Evolutionary conservation across 2,888 invertebrate genomes (phyloP).

Genomic region (Stenodera caucasica): DNA sequence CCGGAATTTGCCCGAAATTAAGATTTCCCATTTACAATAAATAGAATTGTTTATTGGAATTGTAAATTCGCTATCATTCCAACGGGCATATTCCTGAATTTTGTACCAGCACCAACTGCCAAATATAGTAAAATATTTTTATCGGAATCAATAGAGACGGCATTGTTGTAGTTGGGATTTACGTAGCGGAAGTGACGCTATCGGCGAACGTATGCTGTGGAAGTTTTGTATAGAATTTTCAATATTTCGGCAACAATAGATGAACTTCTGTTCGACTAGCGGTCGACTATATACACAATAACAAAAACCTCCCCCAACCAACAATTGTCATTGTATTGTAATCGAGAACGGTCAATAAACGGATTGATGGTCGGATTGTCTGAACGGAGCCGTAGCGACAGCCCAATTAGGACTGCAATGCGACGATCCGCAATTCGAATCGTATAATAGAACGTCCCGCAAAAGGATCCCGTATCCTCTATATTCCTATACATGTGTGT

Average conservation of each 20-base stretch:
- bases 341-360: not conserved
- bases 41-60: not conserved
- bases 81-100: too few relatives aligned
- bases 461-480: not conserved
- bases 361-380: not conserved
- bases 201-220: not conserved
- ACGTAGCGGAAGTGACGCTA: not conserved
- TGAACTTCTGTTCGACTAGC: not conserved
- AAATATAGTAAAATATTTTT: not conserved
- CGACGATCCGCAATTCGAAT: not conserved
- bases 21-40: not conserved
- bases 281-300: not conserved
- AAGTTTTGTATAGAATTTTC: slow-evolving; percentile 4
- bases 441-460: not conserved
- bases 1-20: not conserved
- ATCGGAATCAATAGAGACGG: not conserved
- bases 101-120: not conserved
- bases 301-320: not conserved
- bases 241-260: not conserved
- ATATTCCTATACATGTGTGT: not conserved
- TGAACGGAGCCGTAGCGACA: not conserved
- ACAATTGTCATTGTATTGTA: not conserved
- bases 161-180: not conserved
- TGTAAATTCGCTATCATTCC: too few relatives aligned
- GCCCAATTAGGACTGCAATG: not conserved